Conservation (phyloP, 2,888 invertebrate species). For the Gortyna flavago region DNA sequence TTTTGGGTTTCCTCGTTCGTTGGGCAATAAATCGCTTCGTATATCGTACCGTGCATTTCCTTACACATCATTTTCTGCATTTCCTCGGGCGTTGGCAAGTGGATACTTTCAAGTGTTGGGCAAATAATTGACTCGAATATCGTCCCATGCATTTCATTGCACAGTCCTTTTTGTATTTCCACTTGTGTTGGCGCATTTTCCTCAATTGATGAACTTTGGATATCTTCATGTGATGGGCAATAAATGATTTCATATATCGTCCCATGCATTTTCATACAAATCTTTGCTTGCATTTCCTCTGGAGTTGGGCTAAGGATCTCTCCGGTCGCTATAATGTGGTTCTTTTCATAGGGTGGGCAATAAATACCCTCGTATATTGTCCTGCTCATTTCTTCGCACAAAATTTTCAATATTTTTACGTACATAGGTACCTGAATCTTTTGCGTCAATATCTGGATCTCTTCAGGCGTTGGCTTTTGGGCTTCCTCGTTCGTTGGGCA, state of each 20-base stretch:
- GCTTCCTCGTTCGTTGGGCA: neutral
- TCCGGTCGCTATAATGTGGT: no score
- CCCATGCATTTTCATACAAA: constrained; percentile 5
- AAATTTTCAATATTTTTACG: neutral
- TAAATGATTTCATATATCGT: constrained; percentile 9
- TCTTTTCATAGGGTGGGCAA: constrained; percentile 1
- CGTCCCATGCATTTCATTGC: constrained; percentile 18
- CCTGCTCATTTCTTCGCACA: constrained; percentile 9
- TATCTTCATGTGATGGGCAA: constrained; percentile 2
- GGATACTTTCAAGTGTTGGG: neutral
- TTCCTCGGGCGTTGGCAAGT: constrained; percentile 11
- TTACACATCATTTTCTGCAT: constrained; percentile 17
- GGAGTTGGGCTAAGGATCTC: neutral
- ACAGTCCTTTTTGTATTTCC: constrained; percentile 13
- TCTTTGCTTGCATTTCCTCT: constrained; percentile 7
- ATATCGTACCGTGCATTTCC: constrained; percentile 20
- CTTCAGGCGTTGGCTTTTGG: neutral
- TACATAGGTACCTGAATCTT: constrained; percentile 8
- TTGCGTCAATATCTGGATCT: neutral
- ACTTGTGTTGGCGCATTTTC: neutral
- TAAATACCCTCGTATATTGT: neutral
- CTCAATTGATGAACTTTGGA: neutral
- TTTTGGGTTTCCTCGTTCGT: neutral
- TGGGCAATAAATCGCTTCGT: constrained; percentile 17
- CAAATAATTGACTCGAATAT: constrained; percentile 29